Conservation (phyloP, 64 coral and sea anemone genomes). For the Catalaphyllia jardinei region DNA sequence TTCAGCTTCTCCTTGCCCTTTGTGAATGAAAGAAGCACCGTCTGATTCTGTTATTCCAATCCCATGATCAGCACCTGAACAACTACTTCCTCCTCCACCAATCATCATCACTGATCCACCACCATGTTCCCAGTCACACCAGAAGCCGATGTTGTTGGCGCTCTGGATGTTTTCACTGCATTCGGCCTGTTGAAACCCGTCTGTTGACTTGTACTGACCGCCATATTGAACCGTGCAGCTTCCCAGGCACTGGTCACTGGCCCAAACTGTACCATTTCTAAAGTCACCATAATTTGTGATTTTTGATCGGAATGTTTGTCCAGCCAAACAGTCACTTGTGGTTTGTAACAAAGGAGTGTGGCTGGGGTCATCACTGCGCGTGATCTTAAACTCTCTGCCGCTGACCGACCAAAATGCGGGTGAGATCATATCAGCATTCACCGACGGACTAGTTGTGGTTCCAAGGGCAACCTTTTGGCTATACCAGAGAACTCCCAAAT, state of each 20-base stretch:
- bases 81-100: not conserved
- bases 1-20: not conserved
- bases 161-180: not conserved
- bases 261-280: not conserved
- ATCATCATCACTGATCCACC: constrained; percentile 7
- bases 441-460: not conserved
- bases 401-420: constrained; percentile 3
- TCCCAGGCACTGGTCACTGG: not conserved
- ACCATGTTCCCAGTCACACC: not conserved
- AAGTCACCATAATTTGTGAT: constrained; percentile 6
- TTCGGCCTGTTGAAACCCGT: constrained; percentile 1
- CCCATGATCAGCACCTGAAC: not conserved
- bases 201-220: constrained; percentile 3
- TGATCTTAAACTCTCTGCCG: constrained; percentile 62
- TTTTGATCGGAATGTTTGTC: constrained; percentile 4
- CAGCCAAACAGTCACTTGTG: not conserved
- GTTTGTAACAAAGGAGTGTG: constrained; percentile 12
- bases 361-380: constrained; percentile 34
- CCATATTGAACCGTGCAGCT: not conserved
- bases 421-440: not conserved
- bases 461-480: not conserved
- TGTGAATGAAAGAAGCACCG: not conserved
- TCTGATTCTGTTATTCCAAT: not conserved
- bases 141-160: not conserved
- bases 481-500: not conserved